phyloP scores from a whole-genome alignment of 2,113 vertebrate genomes.

The Gnathonemus longibarbis region DNA sequence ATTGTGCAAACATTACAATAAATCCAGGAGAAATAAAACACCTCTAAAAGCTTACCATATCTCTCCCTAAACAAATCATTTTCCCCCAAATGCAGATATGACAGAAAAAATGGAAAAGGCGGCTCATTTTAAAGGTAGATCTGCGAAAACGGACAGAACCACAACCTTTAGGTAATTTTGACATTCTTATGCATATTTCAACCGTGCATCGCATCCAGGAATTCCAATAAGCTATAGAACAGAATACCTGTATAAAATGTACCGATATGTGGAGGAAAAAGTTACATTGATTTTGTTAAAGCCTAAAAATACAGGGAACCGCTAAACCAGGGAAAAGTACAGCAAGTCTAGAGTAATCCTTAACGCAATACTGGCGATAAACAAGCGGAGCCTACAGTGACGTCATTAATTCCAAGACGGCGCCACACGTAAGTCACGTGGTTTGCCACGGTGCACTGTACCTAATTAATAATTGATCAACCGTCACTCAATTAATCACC shows the following conservation, averaged over 20 bases:
- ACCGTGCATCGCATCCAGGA: slow-evolving; percentile 31
- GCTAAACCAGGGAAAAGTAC: background rate
- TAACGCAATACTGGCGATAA: background rate
- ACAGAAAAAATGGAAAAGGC: slow-evolving; percentile 8
- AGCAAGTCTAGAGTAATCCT: background rate
- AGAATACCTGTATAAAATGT: slow-evolving; percentile 17
- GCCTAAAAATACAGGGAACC: background rate
- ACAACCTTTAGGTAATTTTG: slow-evolving; percentile 9
- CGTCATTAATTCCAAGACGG: background rate
- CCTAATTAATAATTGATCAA: background rate
- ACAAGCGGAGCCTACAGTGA: background rate
- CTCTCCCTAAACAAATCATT: background rate
- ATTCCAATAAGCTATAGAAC: slow-evolving; percentile 30
- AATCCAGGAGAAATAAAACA: slow-evolving; percentile 11
- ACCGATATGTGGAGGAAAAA: slow-evolving; percentile 23
- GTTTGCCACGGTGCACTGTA: background rate
- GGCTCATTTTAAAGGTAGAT: slow-evolving; percentile 8
- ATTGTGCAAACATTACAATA: slow-evolving; percentile 29
- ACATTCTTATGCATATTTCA: slow-evolving; percentile 40
- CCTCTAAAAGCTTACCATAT: slow-evolving; percentile 9
- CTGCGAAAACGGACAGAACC: background rate
- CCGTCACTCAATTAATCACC: background rate
- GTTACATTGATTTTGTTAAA: slow-evolving; percentile 20
- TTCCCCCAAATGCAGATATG: slow-evolving; percentile 10
- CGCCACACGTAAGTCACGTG: background rate